These are phyloP conservation scores for Daboia siamensis DNA, from an alignment of 2,113 vertebrate genomes.

Conservation along the genomic window DNA sequence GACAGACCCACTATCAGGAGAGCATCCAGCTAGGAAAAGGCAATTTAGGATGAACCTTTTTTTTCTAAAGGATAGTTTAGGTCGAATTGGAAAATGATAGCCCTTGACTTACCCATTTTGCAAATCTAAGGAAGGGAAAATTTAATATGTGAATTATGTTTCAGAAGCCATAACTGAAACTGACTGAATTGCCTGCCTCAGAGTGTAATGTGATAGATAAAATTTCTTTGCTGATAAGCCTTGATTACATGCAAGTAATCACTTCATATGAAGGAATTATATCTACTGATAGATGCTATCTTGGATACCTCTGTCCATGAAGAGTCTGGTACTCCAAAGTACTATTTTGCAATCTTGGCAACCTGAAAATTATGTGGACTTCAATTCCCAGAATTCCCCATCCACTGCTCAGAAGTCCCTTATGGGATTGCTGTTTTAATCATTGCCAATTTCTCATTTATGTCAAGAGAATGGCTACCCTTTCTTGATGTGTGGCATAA, in stretches of 20 bases:
- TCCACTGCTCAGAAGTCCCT: neutral
- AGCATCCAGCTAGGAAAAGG: neutral
- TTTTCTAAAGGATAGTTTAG: too few relatives aligned
- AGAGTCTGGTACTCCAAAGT: neutral
- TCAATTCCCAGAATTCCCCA: neutral
- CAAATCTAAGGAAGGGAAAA: neutral
- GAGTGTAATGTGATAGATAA: neutral
- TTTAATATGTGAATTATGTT: neutral
- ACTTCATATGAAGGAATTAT: neutral
- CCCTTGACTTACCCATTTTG: neutral
- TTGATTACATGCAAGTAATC: neutral
- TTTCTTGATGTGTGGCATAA: neutral
- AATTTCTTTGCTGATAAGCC: neutral
- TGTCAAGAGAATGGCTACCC: neutral
- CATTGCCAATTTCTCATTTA: neutral
- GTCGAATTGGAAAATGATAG: neutral
- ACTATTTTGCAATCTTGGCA: neutral
- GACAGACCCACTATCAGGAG: neutral
- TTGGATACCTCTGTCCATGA: neutral
- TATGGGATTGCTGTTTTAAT: neutral
- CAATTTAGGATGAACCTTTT: neutral
- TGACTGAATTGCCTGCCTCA: neutral
- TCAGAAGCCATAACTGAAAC: neutral
- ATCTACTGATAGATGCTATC: neutral
- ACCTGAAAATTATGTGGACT: neutral